phyloP scores from a whole-genome alignment of 2,113 vertebrate genomes.

The Formicarius rufipectus region DNA sequence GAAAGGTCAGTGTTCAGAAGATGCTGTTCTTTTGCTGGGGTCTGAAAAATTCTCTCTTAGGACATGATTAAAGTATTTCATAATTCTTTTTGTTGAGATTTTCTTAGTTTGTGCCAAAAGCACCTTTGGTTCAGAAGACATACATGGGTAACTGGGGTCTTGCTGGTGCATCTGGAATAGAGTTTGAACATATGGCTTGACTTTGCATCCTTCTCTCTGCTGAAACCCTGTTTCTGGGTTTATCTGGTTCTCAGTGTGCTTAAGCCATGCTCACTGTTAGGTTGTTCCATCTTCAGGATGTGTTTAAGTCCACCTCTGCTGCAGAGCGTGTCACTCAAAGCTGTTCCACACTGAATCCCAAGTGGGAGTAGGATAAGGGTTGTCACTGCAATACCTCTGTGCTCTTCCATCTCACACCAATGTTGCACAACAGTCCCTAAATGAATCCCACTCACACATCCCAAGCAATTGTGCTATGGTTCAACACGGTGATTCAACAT shows the following conservation, averaged over 20 bases:
- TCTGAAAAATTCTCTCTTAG: not conserved
- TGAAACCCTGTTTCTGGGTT: not conserved
- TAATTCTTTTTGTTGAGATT: not conserved
- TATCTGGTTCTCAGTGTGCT: not conserved
- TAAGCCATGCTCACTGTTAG: not conserved
- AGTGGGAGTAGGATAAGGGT: not conserved
- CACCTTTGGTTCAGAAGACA: not conserved
- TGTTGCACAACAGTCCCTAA: not conserved
- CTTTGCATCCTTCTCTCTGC: not conserved
- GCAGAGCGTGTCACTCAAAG: not conserved
- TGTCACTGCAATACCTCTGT: not conserved
- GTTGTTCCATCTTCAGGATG: not conserved
- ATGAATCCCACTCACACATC: not conserved
- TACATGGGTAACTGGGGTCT: not conserved
- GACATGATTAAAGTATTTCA: not conserved
- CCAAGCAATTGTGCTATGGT: accelerated
- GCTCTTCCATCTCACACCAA: accelerated
- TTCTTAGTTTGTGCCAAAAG: not conserved
- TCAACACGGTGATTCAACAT: not conserved
- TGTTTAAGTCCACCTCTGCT: not conserved
- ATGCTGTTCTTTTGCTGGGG: not conserved
- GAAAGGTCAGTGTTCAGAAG: not conserved
- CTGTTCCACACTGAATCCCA: not conserved
- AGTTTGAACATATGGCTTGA: not conserved
- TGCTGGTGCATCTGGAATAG: not conserved